phyloP scores from a whole-genome alignment of 2,888 invertebrate genomes.

The Sphaerophoria rueppellii region DNA sequence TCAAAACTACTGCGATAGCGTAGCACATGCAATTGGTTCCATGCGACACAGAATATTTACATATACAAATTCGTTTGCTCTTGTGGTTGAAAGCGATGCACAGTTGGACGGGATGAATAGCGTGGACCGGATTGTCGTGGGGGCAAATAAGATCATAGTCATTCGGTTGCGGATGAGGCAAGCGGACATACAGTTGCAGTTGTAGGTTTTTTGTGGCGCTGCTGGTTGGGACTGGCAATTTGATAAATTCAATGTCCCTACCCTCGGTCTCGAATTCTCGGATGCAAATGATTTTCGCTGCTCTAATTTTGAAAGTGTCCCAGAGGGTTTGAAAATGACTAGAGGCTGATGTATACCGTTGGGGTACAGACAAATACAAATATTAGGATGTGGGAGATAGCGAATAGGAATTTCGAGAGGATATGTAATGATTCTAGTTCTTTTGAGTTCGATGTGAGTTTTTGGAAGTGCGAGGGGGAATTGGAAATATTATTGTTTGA shows the following conservation, averaged over 20 bases:
- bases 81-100: constrained; percentile 2
- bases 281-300: constrained; percentile 49
- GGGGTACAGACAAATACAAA: constrained; percentile 10
- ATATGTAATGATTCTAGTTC: not conserved
- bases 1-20: constrained; percentile 57
- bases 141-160: constrained; percentile 24
- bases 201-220: constrained; percentile 31
- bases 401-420: constrained; percentile 3
- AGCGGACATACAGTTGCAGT: constrained; percentile 11
- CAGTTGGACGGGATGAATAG: not conserved
- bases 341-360: not conserved
- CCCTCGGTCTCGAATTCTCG: constrained; percentile 45
- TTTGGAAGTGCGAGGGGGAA: no score
- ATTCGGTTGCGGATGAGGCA: not conserved
- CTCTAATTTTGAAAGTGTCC: not conserved
- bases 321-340: not conserved
- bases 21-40: constrained; percentile 47
- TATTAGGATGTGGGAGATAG: not conserved
- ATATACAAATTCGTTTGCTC: constrained; percentile 15
- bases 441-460: not conserved
- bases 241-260: constrained; percentile 67
- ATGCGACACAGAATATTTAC: not conserved
- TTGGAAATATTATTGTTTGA: no score
- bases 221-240: constrained; percentile 56
- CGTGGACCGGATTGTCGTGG: not conserved